These are phyloP conservation scores for Cathartes aura DNA, from an alignment of 2,113 vertebrate species.

Conservation along the genomic window DNA sequence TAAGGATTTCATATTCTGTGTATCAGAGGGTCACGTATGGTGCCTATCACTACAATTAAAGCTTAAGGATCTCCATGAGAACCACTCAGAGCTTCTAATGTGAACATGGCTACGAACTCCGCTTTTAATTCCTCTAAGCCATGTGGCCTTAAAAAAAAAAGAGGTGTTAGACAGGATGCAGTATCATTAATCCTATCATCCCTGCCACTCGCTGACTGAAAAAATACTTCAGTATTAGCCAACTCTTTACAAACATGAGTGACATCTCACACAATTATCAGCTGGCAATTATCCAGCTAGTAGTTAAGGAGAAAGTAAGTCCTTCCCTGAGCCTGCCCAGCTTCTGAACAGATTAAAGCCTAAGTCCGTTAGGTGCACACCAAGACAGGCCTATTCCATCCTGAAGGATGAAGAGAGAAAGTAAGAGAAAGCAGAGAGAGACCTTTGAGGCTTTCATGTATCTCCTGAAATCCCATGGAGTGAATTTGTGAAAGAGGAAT, in stretches of 20 bases:
- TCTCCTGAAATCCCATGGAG: background rate
- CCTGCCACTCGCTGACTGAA: background rate
- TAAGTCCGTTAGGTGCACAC: background rate
- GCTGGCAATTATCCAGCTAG: background rate
- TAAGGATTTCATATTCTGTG: background rate
- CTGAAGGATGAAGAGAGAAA: background rate
- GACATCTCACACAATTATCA: constrained; percentile 1
- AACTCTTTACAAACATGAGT: background rate
- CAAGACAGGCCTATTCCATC: background rate
- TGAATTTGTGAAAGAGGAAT: background rate
- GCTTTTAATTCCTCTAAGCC: constrained; percentile 8
- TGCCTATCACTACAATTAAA: background rate
- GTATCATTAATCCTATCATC: constrained; percentile 10
- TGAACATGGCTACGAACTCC: background rate
- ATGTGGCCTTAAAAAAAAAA: background rate
- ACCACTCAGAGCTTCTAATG: background rate
- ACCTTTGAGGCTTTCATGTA: background rate
- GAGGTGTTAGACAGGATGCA: background rate
- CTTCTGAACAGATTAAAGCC: background rate
- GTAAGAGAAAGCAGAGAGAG: background rate
- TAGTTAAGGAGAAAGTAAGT: background rate
- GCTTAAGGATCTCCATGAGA: background rate
- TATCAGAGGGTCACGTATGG: fast-evolving
- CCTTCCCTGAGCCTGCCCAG: background rate
- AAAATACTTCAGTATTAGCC: constrained; percentile 5